phyloP scores from a whole-genome alignment of 2,888 invertebrate genomes.

The Chrysolina americana region DNA sequence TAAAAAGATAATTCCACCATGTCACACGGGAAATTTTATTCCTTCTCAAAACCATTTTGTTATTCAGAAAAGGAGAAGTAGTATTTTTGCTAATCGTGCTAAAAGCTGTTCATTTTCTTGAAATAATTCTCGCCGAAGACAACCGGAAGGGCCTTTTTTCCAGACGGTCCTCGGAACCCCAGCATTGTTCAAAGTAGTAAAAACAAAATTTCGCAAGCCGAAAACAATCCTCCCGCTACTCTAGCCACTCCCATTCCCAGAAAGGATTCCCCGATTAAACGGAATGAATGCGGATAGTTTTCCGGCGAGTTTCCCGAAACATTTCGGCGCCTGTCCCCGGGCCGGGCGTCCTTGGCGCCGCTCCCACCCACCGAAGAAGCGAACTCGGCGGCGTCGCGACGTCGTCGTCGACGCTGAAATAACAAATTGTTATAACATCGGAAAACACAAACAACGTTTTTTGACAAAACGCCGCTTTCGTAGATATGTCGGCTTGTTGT shows the following conservation, averaged over 20 bases:
- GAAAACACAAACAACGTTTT: constrained; percentile 61
- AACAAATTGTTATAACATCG: constrained; percentile 67
- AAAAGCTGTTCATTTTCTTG: not conserved
- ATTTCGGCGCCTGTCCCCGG: constrained; percentile 64
- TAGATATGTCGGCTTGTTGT: constrained; percentile 13
- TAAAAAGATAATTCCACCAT: too few species aligned
- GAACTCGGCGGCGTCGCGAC: constrained; percentile 49
- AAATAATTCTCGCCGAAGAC: not conserved
- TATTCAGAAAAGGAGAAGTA: too few species aligned
- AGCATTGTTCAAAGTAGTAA: not conserved
- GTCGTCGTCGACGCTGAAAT: constrained; percentile 62
- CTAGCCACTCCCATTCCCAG: constrained; percentile 23
- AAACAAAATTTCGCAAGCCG: constrained; percentile 31
- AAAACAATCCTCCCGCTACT: constrained; percentile 33
- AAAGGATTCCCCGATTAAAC: constrained; percentile 35
- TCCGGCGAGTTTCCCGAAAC: constrained; percentile 52
- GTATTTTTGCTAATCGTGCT: too few species aligned
- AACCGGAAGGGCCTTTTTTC: constrained; percentile 8
- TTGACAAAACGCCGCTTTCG: constrained; percentile 45
- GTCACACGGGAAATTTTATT: too few species aligned
- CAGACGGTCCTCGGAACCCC: not conserved
- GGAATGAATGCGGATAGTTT: constrained; percentile 51
- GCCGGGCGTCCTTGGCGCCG: constrained; percentile 63
- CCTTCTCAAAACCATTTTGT: too few species aligned
- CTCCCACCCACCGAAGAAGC: constrained; percentile 52